These are phyloP conservation scores for Melitaea athalia DNA, from an alignment of 2,888 invertebrate genomes.

Conservation along the genomic window DNA sequence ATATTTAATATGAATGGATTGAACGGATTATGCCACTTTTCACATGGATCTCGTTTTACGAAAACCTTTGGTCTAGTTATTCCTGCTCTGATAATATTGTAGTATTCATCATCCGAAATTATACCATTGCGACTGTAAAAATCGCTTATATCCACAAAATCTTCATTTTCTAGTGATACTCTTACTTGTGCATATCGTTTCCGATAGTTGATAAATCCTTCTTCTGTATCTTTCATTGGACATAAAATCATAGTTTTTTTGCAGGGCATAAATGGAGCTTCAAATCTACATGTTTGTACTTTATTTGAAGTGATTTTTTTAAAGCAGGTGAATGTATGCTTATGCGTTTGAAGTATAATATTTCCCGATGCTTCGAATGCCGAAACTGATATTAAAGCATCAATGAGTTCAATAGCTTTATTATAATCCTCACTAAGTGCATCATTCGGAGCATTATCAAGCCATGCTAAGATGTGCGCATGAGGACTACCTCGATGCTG, in stretches of 20 bases:
- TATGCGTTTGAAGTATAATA: constrained; percentile 44
- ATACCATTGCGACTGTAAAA: no score
- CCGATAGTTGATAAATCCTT: no score
- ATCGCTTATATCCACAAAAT: no score
- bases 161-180: no score
- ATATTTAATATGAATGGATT: no score
- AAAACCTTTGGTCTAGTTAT: no score
- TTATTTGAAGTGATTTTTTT: not conserved
- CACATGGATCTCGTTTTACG: no score
- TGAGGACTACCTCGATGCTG: constrained; percentile 48
- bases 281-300: not conserved
- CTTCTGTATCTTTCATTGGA: no score
- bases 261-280: constrained; percentile 46
- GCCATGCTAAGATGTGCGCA: constrained; percentile 45
- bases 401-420: constrained; percentile 30
- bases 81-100: no score
- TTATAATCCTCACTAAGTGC: constrained; percentile 36
- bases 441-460: constrained; percentile 37
- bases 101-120: no score
- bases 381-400: constrained; percentile 42
- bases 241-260: constrained; percentile 37
- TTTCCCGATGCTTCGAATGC: constrained; percentile 45
- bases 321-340: not conserved
- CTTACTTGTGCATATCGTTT: no score
- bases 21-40: no score